A percentile compares a stretch with the other conserved stretches of the same genome.
Evolutionary conservation across 1,140 invertebrate species (phyloP).

Genomic region (Aphaenogaster rudis): DNA sequence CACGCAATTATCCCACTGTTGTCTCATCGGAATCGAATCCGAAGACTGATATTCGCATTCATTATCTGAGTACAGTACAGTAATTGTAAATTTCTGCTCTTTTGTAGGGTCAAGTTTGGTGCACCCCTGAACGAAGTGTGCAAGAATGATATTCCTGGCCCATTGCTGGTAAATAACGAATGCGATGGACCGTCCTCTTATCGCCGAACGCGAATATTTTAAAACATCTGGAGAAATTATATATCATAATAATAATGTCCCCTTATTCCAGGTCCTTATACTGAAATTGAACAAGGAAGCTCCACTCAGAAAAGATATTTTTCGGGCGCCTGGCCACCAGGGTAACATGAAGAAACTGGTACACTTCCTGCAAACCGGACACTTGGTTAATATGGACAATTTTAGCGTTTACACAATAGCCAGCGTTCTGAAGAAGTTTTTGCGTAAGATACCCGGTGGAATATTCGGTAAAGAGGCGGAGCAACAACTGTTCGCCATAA

Average conservation of each 20-base stretch:
- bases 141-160: conserved; percentile 97
- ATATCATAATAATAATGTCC: neutral
- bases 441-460: conserved; percentile 98
- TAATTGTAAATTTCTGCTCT: conserved; percentile 63
- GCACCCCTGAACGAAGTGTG: conserved; percentile 96
- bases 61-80: neutral
- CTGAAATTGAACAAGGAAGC: conserved; percentile 98
- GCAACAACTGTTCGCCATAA: conserved; percentile 95
- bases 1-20: neutral
- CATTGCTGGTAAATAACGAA: conserved; percentile 91
- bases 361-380: conserved; percentile 97
- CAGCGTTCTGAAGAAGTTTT: conserved; percentile 98
- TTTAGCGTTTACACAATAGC: conserved; percentile 99
- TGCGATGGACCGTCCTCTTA: neutral
- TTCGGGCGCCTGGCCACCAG: conserved; percentile 97
- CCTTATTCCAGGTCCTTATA: conserved; percentile 91
- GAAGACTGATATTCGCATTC: neutral
- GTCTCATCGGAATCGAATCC: neutral
- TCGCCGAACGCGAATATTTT: neutral
- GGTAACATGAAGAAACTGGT: conserved; percentile 98
- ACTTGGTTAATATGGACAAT: conserved; percentile 98
- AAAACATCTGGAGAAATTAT: neutral
- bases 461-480: conserved; percentile 97
- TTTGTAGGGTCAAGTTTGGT: conserved; percentile 95
- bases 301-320: conserved; percentile 96